phyloP scores from a whole-genome alignment of 2,888 invertebrate genomes.

The Caenorhabditis sp. region DNA sequence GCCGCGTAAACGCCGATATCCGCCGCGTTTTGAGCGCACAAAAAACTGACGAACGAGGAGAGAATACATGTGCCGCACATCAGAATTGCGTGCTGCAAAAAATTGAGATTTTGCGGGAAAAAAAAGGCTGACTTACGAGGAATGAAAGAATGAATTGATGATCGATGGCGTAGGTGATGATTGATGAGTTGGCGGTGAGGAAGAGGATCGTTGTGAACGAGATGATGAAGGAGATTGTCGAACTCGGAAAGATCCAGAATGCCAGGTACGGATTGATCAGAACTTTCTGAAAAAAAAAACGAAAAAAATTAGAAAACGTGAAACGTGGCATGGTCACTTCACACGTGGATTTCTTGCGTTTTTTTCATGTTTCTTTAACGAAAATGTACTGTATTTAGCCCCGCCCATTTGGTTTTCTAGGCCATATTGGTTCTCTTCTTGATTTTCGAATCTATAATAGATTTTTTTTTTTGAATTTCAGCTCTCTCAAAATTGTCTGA shows the following conservation, averaged over 20 bases:
- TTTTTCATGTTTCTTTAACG: too few species aligned
- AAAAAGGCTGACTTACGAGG: slow-evolving; percentile 30
- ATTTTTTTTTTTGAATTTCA: too few species aligned
- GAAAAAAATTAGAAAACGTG: neutral
- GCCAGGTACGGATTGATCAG: slow-evolving; percentile 35
- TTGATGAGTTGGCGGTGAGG: slow-evolving; percentile 19
- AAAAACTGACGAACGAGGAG: slow-evolving; percentile 38
- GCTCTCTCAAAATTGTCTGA: too few species aligned
- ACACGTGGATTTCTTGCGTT: too few species aligned
- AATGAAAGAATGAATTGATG: slow-evolving; percentile 31
- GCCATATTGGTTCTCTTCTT: too few species aligned
- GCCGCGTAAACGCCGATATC: slow-evolving; percentile 40
- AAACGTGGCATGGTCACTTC: too few species aligned
- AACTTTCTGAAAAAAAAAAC: slow-evolving; percentile 26
- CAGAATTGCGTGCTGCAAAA: slow-evolving; percentile 43
- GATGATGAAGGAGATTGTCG: slow-evolving; percentile 22
- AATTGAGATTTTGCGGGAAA: neutral
- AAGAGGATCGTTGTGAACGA: slow-evolving; percentile 29
- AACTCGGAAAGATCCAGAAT: slow-evolving; percentile 32
- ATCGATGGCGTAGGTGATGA: slow-evolving; percentile 30
- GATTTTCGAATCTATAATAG: too few species aligned
- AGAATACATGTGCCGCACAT: slow-evolving; percentile 28
- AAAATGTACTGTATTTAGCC: too few species aligned
- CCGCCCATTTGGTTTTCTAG: too few species aligned
- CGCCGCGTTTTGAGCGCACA: slow-evolving; percentile 35